phyloP scores from a whole-genome alignment of 2,113 vertebrate species.

The Antechinus flavipes region DNA sequence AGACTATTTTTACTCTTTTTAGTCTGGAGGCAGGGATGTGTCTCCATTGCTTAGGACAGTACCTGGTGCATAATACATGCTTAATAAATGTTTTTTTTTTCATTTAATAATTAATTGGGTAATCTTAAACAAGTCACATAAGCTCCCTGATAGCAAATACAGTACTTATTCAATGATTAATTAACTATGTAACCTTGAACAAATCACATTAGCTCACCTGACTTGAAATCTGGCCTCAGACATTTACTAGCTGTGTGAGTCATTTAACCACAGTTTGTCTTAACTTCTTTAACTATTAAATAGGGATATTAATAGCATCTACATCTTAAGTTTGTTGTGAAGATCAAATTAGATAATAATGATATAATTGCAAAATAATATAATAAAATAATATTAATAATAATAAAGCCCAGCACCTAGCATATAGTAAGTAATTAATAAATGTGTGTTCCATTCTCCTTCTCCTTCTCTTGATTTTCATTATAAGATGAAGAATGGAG shows the following conservation, averaged over 20 bases:
- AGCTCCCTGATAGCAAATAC: not conserved
- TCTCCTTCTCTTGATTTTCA: not conserved
- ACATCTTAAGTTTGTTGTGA: not conserved
- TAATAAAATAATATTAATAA: too few relatives aligned
- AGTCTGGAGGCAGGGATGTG: accelerated
- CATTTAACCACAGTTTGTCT: not conserved
- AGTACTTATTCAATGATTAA: not conserved
- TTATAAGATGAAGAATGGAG: not conserved
- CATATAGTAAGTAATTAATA: not conserved
- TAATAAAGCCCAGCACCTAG: not conserved
- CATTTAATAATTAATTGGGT: not conserved
- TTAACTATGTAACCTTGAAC: not conserved
- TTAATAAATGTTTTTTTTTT: not conserved
- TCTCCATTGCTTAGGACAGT: not conserved
- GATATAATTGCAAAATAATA: too few relatives aligned
- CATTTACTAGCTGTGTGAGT: not conserved
- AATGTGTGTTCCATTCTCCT: not conserved
- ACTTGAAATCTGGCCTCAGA: not conserved
- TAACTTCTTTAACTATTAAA: not conserved
- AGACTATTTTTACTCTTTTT: not conserved
- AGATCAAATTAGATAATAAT: not conserved
- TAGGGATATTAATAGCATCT: not conserved
- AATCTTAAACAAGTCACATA: not conserved
- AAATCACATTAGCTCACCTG: not conserved
- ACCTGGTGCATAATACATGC: not conserved